Evolutionary conservation across 2,113 vertebrate genomes (phyloP), one percentile per base, ranked within the genome.

Genomic region (Bos taurus): DNA sequence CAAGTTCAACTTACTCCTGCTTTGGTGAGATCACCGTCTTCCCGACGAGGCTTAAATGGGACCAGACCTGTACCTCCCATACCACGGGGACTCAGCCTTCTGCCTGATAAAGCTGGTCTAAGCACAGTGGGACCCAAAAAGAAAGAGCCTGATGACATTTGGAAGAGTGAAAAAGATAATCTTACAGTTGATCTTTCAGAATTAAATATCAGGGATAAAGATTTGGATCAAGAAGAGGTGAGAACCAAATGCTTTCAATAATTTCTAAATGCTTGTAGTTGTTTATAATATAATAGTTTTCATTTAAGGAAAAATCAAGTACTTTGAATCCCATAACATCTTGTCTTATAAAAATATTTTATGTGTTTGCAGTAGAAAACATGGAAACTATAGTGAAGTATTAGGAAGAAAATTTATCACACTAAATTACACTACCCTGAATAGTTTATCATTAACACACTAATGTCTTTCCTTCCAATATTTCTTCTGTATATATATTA

Each of bases 221-320:
- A 99, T 6, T 98, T 99, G 71, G 99, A 99, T 95, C 99, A 99
- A 43, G 99, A 99, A 80, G 99, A 99, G 99, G 99, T 99, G 97
- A 98, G 99, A 95, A 97, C 25, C 57, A 14, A 4, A 4, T 19
- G 2, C 5, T 33, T 95, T 48, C 4, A 11, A 2, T 91, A 74
- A 90, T 95, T 94, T 78, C 36, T 60, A 96, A 95, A 64, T 84
- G 36, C 12, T 74, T 90, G 0, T 89, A 80, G 91, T 92, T 95
- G 94, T 95, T 40, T 97, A 7, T 96, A 84, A 64, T 96, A 30
- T 36, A 46, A 54, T 88, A 89, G 9, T 90, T 97, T 14, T 14
- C 90, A 89, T 85, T 64, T 92, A 82, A 92, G 40, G 21, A 84
- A 93, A 92, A 95, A 83, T 90, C 19, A 97, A 80, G 30, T 82